These are phyloP conservation scores for Dicentrarchus labrax DNA, from an alignment of 2,113 vertebrate species.

Conservation along the genomic window DNA sequence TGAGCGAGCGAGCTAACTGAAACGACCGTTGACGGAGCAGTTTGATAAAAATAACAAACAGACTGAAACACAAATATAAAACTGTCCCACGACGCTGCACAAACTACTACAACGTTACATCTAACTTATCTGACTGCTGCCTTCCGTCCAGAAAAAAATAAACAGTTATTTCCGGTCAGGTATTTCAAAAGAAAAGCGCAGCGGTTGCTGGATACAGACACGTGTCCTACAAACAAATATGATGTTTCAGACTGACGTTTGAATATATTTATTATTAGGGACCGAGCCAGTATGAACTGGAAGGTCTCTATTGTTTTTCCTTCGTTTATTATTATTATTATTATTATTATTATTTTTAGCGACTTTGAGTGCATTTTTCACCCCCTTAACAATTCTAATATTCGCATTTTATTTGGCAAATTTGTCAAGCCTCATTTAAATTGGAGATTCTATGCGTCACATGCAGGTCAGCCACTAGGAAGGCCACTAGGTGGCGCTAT, in stretches of 20 bases:
- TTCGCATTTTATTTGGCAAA: too few species aligned
- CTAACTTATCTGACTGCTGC: conserved; percentile 24
- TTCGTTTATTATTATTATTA: too few species aligned
- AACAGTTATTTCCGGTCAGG: conserved; percentile 36
- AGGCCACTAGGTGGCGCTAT: too few species aligned
- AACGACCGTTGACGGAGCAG: accelerated
- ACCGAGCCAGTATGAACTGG: too few species aligned
- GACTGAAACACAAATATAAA: background rate
- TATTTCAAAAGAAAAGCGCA: conserved; percentile 37
- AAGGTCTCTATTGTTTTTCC: too few species aligned
- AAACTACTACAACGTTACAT: conserved; percentile 9
- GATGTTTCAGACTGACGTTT: background rate
- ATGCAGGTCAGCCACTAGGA: too few species aligned
- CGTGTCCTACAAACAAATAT: background rate
- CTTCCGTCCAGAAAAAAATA: conserved; percentile 4
- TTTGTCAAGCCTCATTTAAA: too few species aligned
- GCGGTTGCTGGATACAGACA: background rate
- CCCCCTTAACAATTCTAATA: too few species aligned
- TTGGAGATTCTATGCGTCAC: too few species aligned
- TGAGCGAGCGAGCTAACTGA: background rate
- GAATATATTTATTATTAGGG: too few species aligned
- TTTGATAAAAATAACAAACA: background rate
- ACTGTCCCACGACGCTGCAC: background rate
- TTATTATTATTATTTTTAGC: too few species aligned
- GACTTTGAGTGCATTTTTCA: too few species aligned